Percentiles rank a stretch among this genome's conserved stretches.
Conservation (phyloP, 2,797 vertebrate species). For the Aldrovandia affinis region DNA sequence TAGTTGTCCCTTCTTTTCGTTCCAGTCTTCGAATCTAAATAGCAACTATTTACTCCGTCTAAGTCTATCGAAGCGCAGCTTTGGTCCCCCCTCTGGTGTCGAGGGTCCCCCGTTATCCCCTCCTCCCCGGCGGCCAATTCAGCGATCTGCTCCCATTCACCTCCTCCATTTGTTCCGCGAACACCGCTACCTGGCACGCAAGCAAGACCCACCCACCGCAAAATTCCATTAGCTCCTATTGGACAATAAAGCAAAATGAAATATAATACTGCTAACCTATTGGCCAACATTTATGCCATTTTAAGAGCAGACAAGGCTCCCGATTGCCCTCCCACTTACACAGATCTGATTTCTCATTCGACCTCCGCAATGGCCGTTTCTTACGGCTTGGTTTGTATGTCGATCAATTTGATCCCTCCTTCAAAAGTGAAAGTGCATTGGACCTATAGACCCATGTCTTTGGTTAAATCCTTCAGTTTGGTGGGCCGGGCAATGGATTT, state of each 20-base stretch:
- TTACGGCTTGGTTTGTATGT: neutral
- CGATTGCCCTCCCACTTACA: constrained; percentile 54
- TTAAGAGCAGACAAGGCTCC: neutral
- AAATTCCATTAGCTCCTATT: constrained; percentile 57
- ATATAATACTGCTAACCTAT: neutral
- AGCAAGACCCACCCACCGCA: constrained; percentile 45
- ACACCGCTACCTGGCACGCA: constrained; percentile 43
- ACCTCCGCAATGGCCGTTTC: neutral
- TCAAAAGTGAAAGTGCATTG: neutral
- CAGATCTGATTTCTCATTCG: neutral
- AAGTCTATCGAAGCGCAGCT: constrained; percentile 25
- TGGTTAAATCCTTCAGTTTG: too few relatives aligned
- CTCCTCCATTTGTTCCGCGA: constrained; percentile 69
- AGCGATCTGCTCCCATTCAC: constrained; percentile 41
- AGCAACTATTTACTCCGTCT: neutral
- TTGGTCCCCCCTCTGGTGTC: constrained; percentile 16
- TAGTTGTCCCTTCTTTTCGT: neutral
- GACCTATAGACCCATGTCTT: too few relatives aligned
- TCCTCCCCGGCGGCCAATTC: constrained; percentile 52
- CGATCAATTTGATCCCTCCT: neutral
- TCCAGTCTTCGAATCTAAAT: neutral
- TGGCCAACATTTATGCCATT: constrained; percentile 24
- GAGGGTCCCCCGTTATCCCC: constrained; percentile 38
- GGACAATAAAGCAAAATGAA: constrained; percentile 50
- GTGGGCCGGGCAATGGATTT: too few relatives aligned